These are phyloP conservation scores for Mus caroli DNA, from an alignment of 2,797 vertebrate species.

Conservation along the genomic window DNA sequence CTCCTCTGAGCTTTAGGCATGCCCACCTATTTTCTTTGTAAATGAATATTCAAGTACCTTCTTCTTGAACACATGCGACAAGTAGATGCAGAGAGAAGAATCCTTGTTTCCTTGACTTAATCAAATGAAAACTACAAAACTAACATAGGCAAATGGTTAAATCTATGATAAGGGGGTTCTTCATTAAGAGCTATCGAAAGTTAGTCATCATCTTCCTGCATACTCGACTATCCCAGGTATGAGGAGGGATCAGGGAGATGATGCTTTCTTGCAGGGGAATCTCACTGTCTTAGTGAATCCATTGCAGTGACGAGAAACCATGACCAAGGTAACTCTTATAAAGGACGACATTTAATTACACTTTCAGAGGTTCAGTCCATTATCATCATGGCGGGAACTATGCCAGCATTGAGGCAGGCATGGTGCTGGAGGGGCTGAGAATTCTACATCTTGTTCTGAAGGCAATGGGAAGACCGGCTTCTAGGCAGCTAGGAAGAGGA, in stretches of 20 bases:
- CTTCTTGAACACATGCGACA: background rate
- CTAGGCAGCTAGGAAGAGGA: background rate
- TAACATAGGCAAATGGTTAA: slow-evolving; percentile 13
- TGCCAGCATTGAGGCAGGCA: background rate
- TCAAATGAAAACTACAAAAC: slow-evolving; percentile 13
- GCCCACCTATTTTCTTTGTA: slow-evolving; percentile 1
- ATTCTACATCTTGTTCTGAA: background rate
- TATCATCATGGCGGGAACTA: background rate
- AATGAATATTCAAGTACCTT: background rate
- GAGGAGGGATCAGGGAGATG: background rate
- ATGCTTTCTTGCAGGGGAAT: background rate
- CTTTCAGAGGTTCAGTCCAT: background rate
- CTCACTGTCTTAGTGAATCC: background rate
- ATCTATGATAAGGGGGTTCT: background rate
- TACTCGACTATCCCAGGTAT: background rate
- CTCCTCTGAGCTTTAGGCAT: background rate
- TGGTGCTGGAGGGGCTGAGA: background rate
- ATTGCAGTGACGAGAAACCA: background rate
- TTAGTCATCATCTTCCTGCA: background rate
- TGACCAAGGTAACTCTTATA: background rate
- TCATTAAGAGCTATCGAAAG: background rate
- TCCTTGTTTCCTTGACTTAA: background rate
- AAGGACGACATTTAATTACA: background rate
- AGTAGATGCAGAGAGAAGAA: background rate
- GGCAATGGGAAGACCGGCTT: background rate